Base-by-base conservation (phyloP, 2,797 vertebrate genomes). In the Melanotaenia parkinsoni region DNA sequence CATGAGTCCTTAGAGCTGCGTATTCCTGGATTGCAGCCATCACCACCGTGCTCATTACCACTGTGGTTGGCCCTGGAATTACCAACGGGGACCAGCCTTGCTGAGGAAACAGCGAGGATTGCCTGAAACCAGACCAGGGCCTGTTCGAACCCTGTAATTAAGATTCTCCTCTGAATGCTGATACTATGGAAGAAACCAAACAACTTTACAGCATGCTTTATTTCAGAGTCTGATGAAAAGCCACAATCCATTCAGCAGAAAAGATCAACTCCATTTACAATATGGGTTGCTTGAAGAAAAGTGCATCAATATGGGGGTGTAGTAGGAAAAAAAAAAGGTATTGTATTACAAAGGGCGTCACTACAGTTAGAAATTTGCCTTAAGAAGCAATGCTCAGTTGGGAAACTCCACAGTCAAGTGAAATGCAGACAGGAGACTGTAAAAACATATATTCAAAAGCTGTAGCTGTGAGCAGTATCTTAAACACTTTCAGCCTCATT, bases 171-270 rank as follows among this genome's bases (percentile, higher is more conserved):
- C 83, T 91, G 90, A 93, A 88, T 91, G 91, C 93, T 94, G 94
- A 94, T 94, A 92, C 92, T 93, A 89, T 91, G 91, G 90, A 93
- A 94, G 92, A 92, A 92, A 91, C 89, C 88, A 92, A 94, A 94
- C 61, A 86, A 93, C 89, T 94, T 94, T 93, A 91, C 90, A 93
- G 88, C 83, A 91, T 93, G 90, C 89, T 83, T 91, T 89, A 83
- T 87, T 92, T 90, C 85, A 91, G 81, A 86, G 85, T 76, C 89
- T 93, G 91, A 81, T 77, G 75, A 80, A 56, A 76, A 91, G 92
- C 90, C 89, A 92, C 87, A 85, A 91, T 81, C 85, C 86, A 92
- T 92, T 93, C 87, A 92, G 91, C 91, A 92, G 85, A 93, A 92
- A 81, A 74, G 72, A 88, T 74, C 75, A 68, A 65, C 84, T 76